Evolutionary conservation across 2,797 vertebrate species (phyloP).

Genomic region (Miichthys miiuy): DNA sequence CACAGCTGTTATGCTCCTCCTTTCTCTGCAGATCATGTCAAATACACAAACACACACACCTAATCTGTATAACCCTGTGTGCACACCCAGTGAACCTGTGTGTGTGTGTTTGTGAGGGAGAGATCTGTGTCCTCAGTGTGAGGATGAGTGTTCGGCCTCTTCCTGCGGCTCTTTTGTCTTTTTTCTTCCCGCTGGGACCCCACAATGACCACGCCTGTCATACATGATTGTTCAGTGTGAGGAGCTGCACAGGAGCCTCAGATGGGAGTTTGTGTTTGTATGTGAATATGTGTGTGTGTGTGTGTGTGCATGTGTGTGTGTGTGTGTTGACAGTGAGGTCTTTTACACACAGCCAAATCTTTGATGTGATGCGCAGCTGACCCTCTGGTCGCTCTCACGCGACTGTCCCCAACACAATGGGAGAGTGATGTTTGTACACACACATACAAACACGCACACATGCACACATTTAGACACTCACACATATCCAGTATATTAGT

Average conservation of each 20-base stretch:
- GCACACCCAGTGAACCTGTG: neutral
- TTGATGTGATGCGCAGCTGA: slow-evolving; percentile 77
- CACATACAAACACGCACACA: slow-evolving; percentile 9
- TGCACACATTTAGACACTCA: too few relatives aligned
- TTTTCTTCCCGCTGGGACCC: slow-evolving; percentile 51
- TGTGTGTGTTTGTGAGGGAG: neutral
- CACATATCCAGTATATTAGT: too few relatives aligned
- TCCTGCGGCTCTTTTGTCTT: slow-evolving; percentile 74
- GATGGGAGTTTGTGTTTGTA: slow-evolving; percentile 41
- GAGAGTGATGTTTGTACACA: slow-evolving; percentile 54
- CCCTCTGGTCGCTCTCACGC: slow-evolving; percentile 68
- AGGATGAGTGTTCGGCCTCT: slow-evolving; percentile 60
- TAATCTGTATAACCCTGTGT: neutral
- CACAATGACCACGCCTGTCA: slow-evolving; percentile 53
- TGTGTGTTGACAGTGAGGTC: slow-evolving; percentile 35
- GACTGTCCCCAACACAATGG: slow-evolving; percentile 72
- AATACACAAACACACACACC: neutral
- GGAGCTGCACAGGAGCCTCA: slow-evolving; percentile 24
- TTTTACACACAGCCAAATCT: slow-evolving; percentile 65
- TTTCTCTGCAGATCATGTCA: neutral
- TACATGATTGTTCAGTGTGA: slow-evolving; percentile 74
- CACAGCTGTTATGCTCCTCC: neutral
- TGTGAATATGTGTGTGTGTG: slow-evolving; percentile 43
- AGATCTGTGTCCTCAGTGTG: slow-evolving; percentile 34
- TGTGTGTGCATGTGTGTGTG: slow-evolving; percentile 43